These are phyloP conservation scores for Phylloscopus whistleri DNA, from an alignment of 2,113 vertebrate species.

Conservation along the genomic window DNA sequence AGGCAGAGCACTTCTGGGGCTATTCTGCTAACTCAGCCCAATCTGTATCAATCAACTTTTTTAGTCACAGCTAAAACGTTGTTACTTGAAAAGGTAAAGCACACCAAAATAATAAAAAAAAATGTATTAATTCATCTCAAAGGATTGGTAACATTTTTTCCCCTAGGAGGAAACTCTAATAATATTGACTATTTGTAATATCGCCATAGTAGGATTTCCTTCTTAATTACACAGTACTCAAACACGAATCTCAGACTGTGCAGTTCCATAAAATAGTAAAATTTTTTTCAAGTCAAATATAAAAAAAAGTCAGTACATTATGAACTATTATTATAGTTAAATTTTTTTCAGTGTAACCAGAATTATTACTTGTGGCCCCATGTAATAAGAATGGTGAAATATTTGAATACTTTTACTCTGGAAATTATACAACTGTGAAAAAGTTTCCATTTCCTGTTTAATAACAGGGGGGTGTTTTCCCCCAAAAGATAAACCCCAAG, in stretches of 20 bases:
- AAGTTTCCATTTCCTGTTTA: neutral
- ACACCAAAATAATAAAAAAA: neutral
- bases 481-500: neutral
- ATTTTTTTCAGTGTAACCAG: neutral
- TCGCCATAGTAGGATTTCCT: neutral
- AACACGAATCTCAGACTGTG: neutral
- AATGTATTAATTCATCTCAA: neutral
- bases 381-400: neutral
- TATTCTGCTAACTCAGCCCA: neutral
- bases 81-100: neutral
- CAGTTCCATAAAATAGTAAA: neutral
- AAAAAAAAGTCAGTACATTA: neutral
- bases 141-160: neutral
- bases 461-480: rapidly evolving
- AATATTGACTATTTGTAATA: neutral
- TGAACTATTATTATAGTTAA: neutral
- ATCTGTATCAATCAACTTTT: neutral
- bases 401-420: neutral
- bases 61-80: neutral
- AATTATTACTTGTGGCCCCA: neutral
- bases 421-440: neutral
- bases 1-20: neutral
- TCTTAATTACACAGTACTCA: rapidly evolving
- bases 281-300: neutral
- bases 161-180: neutral